These are phyloP conservation scores for Corydoras sp. DNA, from an alignment of 2,113 vertebrate genomes.

Conservation along the genomic window DNA sequence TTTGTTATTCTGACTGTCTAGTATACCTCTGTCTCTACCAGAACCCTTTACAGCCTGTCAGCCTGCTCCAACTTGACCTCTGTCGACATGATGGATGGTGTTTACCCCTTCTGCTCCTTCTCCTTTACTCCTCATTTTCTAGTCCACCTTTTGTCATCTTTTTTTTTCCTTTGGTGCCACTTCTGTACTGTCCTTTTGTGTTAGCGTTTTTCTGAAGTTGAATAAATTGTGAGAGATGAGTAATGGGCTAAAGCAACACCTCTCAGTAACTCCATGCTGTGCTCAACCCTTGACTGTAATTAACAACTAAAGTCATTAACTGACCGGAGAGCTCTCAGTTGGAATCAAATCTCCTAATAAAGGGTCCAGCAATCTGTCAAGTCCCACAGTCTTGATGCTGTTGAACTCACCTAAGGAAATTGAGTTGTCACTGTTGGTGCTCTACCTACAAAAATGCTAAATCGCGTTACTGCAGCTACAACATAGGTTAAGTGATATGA, in stretches of 20 bases:
- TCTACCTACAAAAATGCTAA: too few relatives aligned
- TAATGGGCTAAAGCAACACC: conserved; percentile 1
- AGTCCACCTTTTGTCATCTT: not conserved
- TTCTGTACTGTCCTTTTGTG: conserved; percentile 9
- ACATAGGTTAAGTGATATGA: too few relatives aligned
- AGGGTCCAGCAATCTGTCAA: too few relatives aligned
- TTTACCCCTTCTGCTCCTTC: conserved; percentile 43
- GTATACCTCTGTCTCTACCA: not conserved
- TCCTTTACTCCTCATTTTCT: conserved; percentile 3
- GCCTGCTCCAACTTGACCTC: conserved; percentile 13
- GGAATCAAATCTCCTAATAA: too few relatives aligned
- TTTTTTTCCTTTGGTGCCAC: conserved; percentile 23
- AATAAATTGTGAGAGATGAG: not conserved
- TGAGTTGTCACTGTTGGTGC: too few relatives aligned
- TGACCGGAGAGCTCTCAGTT: conserved; percentile 2
- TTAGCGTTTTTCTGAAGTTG: not conserved
- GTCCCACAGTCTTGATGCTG: too few relatives aligned
- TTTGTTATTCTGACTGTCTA: conserved; percentile 10
- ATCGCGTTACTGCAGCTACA: too few relatives aligned
- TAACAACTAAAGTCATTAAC: conserved; percentile 22
- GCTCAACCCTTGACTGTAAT: not conserved
- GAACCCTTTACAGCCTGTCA: conserved; percentile 15
- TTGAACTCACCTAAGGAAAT: too few relatives aligned
- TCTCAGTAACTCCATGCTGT: not conserved
- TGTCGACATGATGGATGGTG: conserved; percentile 57